Evolutionary conservation across 2,113 vertebrate genomes (phyloP), one percentile per base, ranked within the genome.

Genomic region (Rhegmatorhina hoffmannsi): DNA sequence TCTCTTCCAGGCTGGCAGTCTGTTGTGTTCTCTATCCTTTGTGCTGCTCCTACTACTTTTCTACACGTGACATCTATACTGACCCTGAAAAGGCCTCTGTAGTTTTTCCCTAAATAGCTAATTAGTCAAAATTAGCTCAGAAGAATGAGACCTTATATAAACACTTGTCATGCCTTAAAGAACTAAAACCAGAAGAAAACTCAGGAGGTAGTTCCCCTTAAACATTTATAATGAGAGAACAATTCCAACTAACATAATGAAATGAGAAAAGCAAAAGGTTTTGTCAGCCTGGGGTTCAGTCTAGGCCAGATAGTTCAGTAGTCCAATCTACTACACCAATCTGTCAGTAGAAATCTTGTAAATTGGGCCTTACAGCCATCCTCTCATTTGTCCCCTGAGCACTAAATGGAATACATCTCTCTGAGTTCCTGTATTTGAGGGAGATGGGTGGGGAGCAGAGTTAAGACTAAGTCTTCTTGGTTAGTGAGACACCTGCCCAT

Each of bases 291-390:
- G 29, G 7, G 2, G 6, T 94, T 84, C 21, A 55, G 9, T 44
- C 31, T 82, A 36, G 28, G 36, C 7, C 34, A 62, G 55, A n/a
- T 55, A 43, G 40, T 36, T 76, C 34, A 76, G 34, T 9, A 76
- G 63, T 43, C 53, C 20, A 69, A 23, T 33, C 20, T 55, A 34
- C 55, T 69, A 23, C 25, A 13, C 47, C 21, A 69, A 6, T 43
- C 14, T 62, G 4, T 55, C 56, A 43, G 20, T 31, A 68, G 43
- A 74, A 83, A 53, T 81, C 36, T 43, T 62, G 31, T 47, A n/a
- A 21, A 9, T 3, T 86, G 23, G 4, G 5, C 64, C 6, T 20
- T 59, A 49, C 0, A 70, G 13, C 16, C 7, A 3, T 40, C 50
- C 9, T 40, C 1, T 62, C 17, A 49, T 68, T 73, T 84, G 19